Evolutionary conservation across 2,888 invertebrate genomes (phyloP).

Genomic region (Drosophila sordidula): DNA sequence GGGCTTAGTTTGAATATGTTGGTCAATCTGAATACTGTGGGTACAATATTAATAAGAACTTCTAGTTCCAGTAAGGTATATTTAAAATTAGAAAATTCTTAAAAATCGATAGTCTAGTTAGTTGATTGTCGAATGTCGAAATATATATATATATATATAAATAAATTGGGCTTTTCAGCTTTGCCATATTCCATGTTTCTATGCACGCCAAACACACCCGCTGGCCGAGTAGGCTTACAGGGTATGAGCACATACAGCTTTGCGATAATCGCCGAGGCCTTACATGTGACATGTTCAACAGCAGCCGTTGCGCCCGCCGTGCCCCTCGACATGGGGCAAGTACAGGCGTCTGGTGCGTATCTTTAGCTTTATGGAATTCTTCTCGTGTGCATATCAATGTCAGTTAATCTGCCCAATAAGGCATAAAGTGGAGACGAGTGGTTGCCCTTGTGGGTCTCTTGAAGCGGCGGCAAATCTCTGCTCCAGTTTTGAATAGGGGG

Average conservation of each 20-base stretch:
- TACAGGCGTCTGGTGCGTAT: constrained; percentile 47
- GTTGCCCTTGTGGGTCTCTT: constrained; percentile 40
- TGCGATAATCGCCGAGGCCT: constrained; percentile 57
- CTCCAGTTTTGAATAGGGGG: constrained; percentile 50
- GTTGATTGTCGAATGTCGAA: no score
- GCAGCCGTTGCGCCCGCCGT: constrained; percentile 11
- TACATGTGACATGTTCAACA: constrained; percentile 65
- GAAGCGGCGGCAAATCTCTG: constrained; percentile 39
- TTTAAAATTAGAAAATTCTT: no score
- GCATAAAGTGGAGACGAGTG: constrained; percentile 43
- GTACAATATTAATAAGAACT: no score
- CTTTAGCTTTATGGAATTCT: constrained; percentile 59
- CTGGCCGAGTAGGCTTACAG: background rate
- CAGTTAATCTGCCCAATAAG: constrained; percentile 67
- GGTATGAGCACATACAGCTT: constrained; percentile 34
- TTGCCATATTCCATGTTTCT: no score
- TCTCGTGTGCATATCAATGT: constrained; percentile 63
- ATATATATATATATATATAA: no score
- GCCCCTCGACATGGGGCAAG: constrained; percentile 19
- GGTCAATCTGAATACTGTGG: no score
- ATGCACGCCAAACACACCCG: background rate
- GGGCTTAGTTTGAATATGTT: no score
- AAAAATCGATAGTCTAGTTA: no score
- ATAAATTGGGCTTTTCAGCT: no score
- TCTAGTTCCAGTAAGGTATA: no score